phyloP scores from a whole-genome alignment of 2,113 vertebrate species.

The Indicator maculatus region DNA sequence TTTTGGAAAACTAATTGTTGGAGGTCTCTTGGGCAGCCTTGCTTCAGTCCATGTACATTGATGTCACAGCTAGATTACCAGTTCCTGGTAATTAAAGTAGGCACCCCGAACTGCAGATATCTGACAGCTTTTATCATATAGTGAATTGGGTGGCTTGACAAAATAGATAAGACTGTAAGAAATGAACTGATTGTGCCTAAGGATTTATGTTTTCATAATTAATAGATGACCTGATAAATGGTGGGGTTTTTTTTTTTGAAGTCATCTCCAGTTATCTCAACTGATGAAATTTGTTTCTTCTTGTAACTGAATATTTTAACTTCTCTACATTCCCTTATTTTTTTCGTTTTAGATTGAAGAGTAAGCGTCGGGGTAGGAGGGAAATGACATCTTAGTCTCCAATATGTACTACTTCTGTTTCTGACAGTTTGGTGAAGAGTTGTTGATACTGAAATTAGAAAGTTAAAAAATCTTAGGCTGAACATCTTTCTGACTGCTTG shows the following conservation, averaged over 20 bases:
- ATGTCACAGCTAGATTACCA: background rate
- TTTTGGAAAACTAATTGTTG: background rate
- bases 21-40: background rate
- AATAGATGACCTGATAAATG: background rate
- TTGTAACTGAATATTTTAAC: background rate
- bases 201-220: background rate
- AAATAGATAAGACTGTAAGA: background rate
- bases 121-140: background rate
- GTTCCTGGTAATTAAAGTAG: background rate
- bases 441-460: background rate
- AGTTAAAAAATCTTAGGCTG: background rate
- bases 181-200: background rate
- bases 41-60: background rate
- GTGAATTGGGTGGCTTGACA: background rate
- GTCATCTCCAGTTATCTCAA: background rate
- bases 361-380: background rate
- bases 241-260: background rate
- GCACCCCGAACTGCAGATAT: background rate
- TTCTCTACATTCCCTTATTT: background rate
- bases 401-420: background rate
- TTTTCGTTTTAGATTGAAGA: background rate
- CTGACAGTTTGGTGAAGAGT: background rate
- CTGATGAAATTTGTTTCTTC: background rate
- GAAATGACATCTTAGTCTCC: background rate
- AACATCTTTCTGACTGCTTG: background rate